Percentiles rank a stretch among this genome's conserved stretches.
These are phyloP conservation scores for Danionella dracula DNA, from an alignment of 2,797 vertebrate genomes.

Conservation along the genomic window DNA sequence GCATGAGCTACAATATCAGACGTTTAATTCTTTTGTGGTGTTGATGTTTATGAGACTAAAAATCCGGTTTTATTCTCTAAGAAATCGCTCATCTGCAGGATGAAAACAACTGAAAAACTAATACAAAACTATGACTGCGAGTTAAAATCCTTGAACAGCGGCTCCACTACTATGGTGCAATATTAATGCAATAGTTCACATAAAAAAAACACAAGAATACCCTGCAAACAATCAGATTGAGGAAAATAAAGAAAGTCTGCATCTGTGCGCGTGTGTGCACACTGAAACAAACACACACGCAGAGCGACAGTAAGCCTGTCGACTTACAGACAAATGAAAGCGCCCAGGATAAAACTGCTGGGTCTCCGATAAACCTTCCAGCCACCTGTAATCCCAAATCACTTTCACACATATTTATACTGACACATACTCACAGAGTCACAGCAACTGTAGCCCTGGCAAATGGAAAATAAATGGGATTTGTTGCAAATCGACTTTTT, in stretches of 20 bases:
- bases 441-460: not conserved
- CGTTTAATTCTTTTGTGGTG: no score
- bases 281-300: not conserved
- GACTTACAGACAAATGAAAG: slow-evolving; percentile 28
- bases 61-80: no score
- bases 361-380: slow-evolving; percentile 51
- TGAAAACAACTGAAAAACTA: no score
- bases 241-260: not conserved
- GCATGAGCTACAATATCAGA: no score
- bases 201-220: not conserved
- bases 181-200: not conserved
- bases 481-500: slow-evolving; percentile 15
- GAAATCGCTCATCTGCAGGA: no score
- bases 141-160: no score
- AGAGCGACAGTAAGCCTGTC: slow-evolving; percentile 18
- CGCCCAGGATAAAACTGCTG: slow-evolving; percentile 42
- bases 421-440: slow-evolving; percentile 9
- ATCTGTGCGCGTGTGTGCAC: not conserved
- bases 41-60: no score
- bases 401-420: slow-evolving; percentile 32
- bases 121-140: no score
- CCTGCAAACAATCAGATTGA: slow-evolving; percentile 14
- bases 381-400: slow-evolving; percentile 57
- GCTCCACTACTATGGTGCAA: no score
- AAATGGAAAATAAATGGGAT: slow-evolving; percentile 14